Base-by-base conservation (phyloP, 1,140 invertebrate species). In the Sesamia nonagrioides region DNA sequence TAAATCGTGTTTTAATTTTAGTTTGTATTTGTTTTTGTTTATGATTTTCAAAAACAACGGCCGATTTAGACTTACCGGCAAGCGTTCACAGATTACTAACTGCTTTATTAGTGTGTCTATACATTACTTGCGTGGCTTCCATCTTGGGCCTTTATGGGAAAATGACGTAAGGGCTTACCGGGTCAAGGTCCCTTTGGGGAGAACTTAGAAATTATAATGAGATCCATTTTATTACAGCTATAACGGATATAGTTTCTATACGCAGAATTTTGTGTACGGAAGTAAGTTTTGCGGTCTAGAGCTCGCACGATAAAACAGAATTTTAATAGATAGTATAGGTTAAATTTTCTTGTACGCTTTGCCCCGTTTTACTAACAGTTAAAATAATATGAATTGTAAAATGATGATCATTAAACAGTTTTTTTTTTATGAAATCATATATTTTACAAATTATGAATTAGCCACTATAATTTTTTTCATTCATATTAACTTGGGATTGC, bases 21-120 rank as follows among this genome's bases (percentile, higher is more conserved):
- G 42, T 45, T 8, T 6, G 2, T 40, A 40, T 6, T 40, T 40
- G 7, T 21, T 52, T 52, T 18, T 18, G 21, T 21, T 21, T 27
- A 56, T 56, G 15, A 7, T 8, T 18, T 3, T 45, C 0, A 13
- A 58, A 13, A 21, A 58, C 21, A 33, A 27, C 27, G 3, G 54
- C 21, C 5, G 45, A 33, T 27, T 58, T 6, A 33, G 21, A 21
- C 18, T 18, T 11, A 58, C 27, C 9, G 21, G 11, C 54, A 58
- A 58, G 15, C 54, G 54, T 13, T 13, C 7, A 58, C 54, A 33
- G 54, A 58, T 58, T 58, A 58, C 21, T 33, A 58, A 58, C 21
- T 27, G 13, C 54, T 58, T 58, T 58, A 58, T 58, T 13, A 58
- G 17, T 54, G 9, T 6, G 52, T 11, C 18, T n/a, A 21, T 18